These are phyloP conservation scores for Tetragnatha versicolor DNA, from an alignment of 1,140 invertebrate genomes.

Conservation along the genomic window DNA sequence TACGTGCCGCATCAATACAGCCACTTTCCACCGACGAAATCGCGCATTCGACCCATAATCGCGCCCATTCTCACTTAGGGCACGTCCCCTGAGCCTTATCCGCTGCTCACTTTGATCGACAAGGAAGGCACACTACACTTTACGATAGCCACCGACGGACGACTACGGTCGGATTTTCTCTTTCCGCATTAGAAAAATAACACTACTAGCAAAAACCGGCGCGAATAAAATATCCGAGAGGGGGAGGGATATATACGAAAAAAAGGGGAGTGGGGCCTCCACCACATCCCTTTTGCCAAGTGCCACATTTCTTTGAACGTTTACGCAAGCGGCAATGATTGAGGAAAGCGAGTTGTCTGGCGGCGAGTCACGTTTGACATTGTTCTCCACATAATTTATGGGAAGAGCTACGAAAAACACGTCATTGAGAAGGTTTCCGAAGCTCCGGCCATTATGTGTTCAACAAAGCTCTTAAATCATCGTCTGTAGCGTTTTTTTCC, in stretches of 20 bases:
- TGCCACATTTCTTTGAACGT: constrained; percentile 55
- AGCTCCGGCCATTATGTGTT: constrained; percentile 54
- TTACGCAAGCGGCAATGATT: constrained; percentile 56
- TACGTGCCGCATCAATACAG: too few species aligned
- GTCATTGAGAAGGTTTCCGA: constrained; percentile 51
- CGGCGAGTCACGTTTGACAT: constrained; percentile 54
- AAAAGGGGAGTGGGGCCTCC: background rate
- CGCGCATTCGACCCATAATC: too few species aligned
- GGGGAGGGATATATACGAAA: background rate
- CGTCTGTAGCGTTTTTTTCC: constrained; percentile 45
- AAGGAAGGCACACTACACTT: background rate
- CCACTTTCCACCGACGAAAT: too few species aligned
- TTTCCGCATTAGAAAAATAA: constrained; percentile 30
- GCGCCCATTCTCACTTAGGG: too few species aligned
- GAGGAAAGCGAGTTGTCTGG: constrained; percentile 48
- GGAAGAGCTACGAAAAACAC: constrained; percentile 53
- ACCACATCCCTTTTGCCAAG: constrained; percentile 32
- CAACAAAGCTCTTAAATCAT: constrained; percentile 57
- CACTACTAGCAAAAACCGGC: background rate
- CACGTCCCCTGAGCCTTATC: too few species aligned
- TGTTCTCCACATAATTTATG: constrained; percentile 51
- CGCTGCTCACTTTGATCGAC: background rate
- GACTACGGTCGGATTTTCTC: background rate
- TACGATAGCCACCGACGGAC: background rate
- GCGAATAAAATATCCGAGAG: constrained; percentile 29